Evolutionary conservation across 2,797 vertebrate genomes (phyloP).

Genomic region (Salarias fasciatus): DNA sequence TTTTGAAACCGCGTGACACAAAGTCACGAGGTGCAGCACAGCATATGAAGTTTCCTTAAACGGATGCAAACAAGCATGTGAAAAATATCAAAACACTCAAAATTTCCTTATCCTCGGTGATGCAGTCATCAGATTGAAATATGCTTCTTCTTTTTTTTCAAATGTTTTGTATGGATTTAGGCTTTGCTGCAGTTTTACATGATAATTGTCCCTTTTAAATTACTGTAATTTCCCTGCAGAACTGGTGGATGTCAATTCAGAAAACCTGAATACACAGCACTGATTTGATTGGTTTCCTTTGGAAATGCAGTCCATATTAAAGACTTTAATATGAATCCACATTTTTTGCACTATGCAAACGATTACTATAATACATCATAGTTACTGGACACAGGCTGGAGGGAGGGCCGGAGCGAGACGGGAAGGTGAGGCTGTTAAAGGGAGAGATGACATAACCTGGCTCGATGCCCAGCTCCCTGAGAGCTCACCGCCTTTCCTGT

Average conservation of each 20-base stretch:
- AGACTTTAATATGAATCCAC: background rate
- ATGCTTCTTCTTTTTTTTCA: background rate
- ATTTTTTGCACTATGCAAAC: background rate
- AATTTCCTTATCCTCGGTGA: background rate
- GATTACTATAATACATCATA: constrained; percentile 16
- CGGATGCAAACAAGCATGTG: constrained; percentile 3
- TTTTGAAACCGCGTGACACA: constrained; percentile 14
- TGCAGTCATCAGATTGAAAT: background rate
- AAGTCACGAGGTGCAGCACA: background rate
- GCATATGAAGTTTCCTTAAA: too few species aligned
- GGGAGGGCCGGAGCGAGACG: constrained; percentile 8
- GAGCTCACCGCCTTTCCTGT: constrained; percentile 90
- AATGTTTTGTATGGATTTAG: background rate
- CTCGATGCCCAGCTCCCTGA: constrained; percentile 72
- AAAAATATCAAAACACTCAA: background rate
- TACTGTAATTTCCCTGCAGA: background rate
- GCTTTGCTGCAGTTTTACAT: background rate
- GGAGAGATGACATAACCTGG: constrained; percentile 85
- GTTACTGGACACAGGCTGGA: constrained; percentile 27
- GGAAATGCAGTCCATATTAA: background rate
- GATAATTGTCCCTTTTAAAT: background rate
- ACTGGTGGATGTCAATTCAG: constrained; percentile 2
- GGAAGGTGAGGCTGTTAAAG: constrained; percentile 62
- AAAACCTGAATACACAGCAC: background rate
- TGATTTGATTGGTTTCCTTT: constrained; percentile 8